These are phyloP conservation scores for Alligator sinensis DNA, from an alignment of 2,113 vertebrate genomes.

Conservation along the genomic window DNA sequence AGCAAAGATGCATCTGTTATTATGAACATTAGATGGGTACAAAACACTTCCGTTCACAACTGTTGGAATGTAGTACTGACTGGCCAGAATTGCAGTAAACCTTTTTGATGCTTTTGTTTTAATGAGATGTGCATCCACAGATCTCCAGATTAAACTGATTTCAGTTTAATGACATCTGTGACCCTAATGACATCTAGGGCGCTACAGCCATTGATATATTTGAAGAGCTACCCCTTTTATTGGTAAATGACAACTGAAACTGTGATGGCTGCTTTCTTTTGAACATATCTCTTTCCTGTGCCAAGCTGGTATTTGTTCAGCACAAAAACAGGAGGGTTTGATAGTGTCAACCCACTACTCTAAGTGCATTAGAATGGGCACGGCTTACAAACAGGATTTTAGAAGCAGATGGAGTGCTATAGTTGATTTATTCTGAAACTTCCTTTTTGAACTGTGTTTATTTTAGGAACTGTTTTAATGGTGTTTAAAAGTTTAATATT, in stretches of 20 bases:
- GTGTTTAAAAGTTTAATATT: not conserved
- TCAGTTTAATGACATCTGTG: too few relatives aligned
- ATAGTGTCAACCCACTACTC: not conserved
- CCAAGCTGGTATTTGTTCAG: conserved; percentile 13
- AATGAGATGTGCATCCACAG: not conserved
- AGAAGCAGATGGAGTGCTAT: conserved; percentile 1
- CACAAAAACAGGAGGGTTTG: not conserved
- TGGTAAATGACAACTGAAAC: not conserved
- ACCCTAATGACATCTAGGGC: not conserved
- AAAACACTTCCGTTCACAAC: not conserved
- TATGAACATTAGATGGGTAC: too few relatives aligned
- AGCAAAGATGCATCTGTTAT: accelerated
- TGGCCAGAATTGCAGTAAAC: not conserved
- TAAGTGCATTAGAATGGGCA: not conserved
- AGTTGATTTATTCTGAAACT: not conserved
- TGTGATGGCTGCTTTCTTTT: conserved; percentile 8
- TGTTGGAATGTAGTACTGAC: not conserved
- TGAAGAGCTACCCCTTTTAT: not conserved
- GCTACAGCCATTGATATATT: not conserved
- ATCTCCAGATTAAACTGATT: not conserved
- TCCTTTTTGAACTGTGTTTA: conserved; percentile 15
- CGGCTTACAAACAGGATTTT: not conserved
- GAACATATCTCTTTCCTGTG: not conserved
- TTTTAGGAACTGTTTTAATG: not conserved
- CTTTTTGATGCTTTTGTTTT: not conserved